Conservation (phyloP, 2,888 invertebrate genomes). For the Chloroclystis v-ata region DNA sequence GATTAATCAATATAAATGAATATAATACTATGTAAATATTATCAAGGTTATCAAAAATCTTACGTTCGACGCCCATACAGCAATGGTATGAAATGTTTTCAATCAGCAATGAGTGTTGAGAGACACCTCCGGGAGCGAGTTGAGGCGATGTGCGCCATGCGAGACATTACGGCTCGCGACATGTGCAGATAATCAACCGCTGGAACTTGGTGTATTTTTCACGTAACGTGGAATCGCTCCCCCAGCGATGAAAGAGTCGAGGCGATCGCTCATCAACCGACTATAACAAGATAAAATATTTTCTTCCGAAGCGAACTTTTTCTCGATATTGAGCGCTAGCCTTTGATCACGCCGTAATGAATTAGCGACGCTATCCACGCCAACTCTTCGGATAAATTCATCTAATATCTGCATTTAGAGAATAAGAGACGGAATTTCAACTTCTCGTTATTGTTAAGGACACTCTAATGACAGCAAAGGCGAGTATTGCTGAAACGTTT, state of each 20-base stretch:
- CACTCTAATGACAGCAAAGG: conserved; percentile 29
- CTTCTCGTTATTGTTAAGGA: conserved; percentile 24
- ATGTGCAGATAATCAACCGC: conserved; percentile 39
- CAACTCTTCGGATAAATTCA: conserved; percentile 6
- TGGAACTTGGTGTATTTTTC: conserved; percentile 31
- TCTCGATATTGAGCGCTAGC: conserved; percentile 9
- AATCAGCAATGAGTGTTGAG: conserved; percentile 33
- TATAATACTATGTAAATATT: no score
- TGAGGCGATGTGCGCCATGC: conserved; percentile 29
- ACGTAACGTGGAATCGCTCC: conserved; percentile 26
- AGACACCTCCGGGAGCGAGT: conserved; percentile 30
- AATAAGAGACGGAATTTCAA: conserved; percentile 10
- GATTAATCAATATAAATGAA: no score
- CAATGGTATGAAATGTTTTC: conserved; percentile 24
- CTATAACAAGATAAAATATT: conserved; percentile 18
- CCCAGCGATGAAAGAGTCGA: conserved; percentile 14
- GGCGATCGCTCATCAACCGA: conserved; percentile 24
- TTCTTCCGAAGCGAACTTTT: conserved; percentile 13
- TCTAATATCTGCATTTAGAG: conserved; percentile 2
- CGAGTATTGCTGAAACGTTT: conserved; percentile 25
- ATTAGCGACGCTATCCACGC: conserved; percentile 22
- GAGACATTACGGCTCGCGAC: conserved; percentile 32
- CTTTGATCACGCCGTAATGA: conserved; percentile 22
- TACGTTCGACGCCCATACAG: no score
- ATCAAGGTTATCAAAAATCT: no score